Evolutionary conservation across 1,140 invertebrate species (phyloP).

Genomic region (Caenorhabditis remanei): DNA sequence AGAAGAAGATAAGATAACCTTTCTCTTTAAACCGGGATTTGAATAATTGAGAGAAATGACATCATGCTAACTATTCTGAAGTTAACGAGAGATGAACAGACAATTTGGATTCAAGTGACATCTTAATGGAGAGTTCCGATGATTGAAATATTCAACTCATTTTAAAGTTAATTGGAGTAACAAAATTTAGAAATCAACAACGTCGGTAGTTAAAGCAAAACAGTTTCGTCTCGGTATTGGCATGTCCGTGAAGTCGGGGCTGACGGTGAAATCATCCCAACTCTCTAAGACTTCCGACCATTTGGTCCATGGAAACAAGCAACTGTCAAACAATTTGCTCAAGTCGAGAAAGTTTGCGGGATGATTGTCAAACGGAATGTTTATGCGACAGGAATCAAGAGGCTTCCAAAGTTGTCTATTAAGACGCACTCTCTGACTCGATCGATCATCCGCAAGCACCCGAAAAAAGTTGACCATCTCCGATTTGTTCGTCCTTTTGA

Average conservation of each 20-base stretch:
- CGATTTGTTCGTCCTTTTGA: no score
- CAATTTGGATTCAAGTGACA: conserved; percentile 49
- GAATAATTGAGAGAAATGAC: not conserved
- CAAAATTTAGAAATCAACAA: not conserved
- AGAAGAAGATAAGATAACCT: no score
- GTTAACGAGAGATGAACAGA: not conserved
- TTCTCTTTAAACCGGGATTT: no score
- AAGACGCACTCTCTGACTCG: no score
- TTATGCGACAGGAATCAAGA: not conserved
- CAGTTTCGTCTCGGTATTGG: not conserved
- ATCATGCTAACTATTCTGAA: not conserved
- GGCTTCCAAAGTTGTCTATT: not conserved
- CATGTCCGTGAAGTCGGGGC: not conserved
- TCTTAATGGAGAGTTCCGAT: conserved; percentile 14
- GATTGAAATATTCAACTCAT: conserved; percentile 3
- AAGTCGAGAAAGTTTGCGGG: conserved; percentile 38
- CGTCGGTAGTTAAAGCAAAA: not conserved
- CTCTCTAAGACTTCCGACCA: conserved; percentile 35
- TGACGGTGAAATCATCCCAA: conserved; percentile 30
- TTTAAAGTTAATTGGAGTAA: not conserved
- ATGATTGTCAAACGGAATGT: conserved; percentile 53
- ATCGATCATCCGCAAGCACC: no score
- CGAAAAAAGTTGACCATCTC: no score
- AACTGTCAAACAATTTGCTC: conserved; percentile 42
- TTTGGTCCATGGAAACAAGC: conserved; percentile 47